Percentiles rank a stretch among this genome's conserved stretches.
phyloP scores from a whole-genome alignment of 1,140 invertebrate genomes.

The Mya arenaria region DNA sequence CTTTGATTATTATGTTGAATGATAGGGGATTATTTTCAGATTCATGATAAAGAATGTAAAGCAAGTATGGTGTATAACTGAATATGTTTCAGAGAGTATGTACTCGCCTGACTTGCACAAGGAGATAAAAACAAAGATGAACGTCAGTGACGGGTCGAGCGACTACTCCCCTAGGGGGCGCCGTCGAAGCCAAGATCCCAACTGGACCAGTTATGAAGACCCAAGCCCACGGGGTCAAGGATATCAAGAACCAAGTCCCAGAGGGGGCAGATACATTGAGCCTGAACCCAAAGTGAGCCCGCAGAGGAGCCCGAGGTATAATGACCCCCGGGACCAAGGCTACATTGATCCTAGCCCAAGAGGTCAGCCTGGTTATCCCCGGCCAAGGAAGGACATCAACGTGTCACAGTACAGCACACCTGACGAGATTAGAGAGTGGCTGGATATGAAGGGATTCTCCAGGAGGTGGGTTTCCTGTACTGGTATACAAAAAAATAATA shows the following conservation, averaged over 20 bases:
- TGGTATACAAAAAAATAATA: too few species aligned
- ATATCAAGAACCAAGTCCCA: too few species aligned
- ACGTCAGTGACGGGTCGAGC: conserved; percentile 21
- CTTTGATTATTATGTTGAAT: too few species aligned
- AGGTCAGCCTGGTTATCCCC: not conserved
- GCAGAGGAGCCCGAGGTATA: too few species aligned
- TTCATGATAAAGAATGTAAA: too few species aligned
- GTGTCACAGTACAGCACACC: conserved; percentile 31
- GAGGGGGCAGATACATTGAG: not conserved
- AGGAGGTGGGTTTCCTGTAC: conserved; percentile 42
- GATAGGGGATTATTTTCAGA: too few species aligned
- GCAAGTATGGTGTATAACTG: not conserved
- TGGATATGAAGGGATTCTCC: conserved; percentile 40
- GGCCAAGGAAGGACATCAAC: not conserved
- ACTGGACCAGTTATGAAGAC: too few species aligned
- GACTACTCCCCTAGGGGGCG: conserved; percentile 1
- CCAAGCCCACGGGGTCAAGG: too few species aligned
- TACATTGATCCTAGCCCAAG: not conserved
- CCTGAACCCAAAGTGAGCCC: not conserved
- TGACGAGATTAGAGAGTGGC: conserved; percentile 46
- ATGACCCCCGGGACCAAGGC: not conserved
- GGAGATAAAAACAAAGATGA: conserved; percentile 32
- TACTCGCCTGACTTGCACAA: conserved; percentile 31
- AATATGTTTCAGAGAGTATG: conserved; percentile 22
- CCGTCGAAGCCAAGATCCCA: not conserved